Evolutionary conservation across 1,140 invertebrate species (phyloP).

Genomic region (Cydia splendana): DNA sequence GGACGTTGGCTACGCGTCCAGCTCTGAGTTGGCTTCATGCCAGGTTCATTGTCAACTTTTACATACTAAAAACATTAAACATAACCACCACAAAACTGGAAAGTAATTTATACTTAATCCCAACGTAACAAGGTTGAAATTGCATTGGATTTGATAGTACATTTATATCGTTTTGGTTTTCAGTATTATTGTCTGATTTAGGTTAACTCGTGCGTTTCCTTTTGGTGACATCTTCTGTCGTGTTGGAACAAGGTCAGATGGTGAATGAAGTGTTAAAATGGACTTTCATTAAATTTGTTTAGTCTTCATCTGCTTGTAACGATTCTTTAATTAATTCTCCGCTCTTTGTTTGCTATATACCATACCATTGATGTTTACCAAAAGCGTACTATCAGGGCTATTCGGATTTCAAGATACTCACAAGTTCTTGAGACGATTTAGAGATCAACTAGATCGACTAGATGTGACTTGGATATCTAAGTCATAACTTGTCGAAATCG

Average conservation of each 20-base stretch:
- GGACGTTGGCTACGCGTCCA: not conserved
- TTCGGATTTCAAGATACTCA: too few relatives aligned
- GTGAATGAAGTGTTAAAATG: not conserved
- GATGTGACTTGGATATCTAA: too few relatives aligned
- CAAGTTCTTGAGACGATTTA: too few relatives aligned
- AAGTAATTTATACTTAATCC: not conserved
- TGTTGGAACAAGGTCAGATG: not conserved
- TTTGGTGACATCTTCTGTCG: constrained; percentile 6
- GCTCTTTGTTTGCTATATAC: not conserved
- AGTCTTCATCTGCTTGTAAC: not conserved
- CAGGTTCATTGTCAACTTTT: constrained; percentile 10
- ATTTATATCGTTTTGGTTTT: not conserved
- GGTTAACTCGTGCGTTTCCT: constrained; percentile 16
- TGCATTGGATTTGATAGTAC: not conserved
- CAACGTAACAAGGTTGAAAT: not conserved
- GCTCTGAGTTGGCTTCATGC: not conserved
- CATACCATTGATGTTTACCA: too few relatives aligned
- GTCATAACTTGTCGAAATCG: too few relatives aligned
- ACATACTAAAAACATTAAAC: not conserved
- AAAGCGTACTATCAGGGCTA: too few relatives aligned
- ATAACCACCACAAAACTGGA: not conserved
- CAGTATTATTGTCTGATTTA: not conserved
- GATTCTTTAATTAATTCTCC: not conserved
- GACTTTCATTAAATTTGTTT: constrained; percentile 7
- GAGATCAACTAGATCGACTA: too few relatives aligned